phyloP scores from a whole-genome alignment of 2,113 vertebrate genomes.

The Plotosus lineatus region DNA sequence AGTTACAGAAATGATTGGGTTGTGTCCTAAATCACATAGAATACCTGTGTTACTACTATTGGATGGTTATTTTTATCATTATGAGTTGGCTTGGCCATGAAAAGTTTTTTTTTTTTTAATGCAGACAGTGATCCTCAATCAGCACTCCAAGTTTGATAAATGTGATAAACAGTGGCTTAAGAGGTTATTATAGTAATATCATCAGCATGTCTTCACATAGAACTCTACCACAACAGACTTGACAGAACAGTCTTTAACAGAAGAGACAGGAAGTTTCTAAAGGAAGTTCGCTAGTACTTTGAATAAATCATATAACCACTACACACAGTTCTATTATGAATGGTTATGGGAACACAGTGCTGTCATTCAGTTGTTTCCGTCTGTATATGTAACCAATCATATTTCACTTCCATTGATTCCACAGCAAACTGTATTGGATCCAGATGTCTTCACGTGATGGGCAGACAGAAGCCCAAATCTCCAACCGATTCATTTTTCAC shows the following conservation, averaged over 20 bases:
- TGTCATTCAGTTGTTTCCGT: conserved; percentile 37
- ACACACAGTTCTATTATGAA: conserved; percentile 34
- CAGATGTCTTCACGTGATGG: conserved; percentile 37
- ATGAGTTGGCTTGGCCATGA: not conserved
- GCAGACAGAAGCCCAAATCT: not conserved
- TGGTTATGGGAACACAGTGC: conserved; percentile 21
- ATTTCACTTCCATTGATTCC: conserved; percentile 29
- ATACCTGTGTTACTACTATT: not conserved
- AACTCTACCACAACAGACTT: not conserved
- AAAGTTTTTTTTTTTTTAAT: not conserved
- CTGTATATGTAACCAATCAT: conserved; percentile 35
- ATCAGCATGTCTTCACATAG: conserved; percentile 13
- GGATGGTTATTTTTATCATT: not conserved
- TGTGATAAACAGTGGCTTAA: conserved; percentile 29
- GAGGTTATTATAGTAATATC: conserved; percentile 19
- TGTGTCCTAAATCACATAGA: not conserved
- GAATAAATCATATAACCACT: conserved; percentile 24
- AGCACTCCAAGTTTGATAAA: not conserved
- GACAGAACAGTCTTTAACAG: not conserved
- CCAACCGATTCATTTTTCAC: conserved; percentile 8
- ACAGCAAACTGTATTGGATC: conserved; percentile 27
- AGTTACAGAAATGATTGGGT: not conserved
- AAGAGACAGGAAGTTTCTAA: conserved; percentile 21
- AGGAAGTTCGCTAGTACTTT: conserved; percentile 20
- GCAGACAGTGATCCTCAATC: conserved; percentile 7